Base-by-base conservation (phyloP, 2,113 vertebrate species). In the Mandrillus leucophaeus region DNA sequence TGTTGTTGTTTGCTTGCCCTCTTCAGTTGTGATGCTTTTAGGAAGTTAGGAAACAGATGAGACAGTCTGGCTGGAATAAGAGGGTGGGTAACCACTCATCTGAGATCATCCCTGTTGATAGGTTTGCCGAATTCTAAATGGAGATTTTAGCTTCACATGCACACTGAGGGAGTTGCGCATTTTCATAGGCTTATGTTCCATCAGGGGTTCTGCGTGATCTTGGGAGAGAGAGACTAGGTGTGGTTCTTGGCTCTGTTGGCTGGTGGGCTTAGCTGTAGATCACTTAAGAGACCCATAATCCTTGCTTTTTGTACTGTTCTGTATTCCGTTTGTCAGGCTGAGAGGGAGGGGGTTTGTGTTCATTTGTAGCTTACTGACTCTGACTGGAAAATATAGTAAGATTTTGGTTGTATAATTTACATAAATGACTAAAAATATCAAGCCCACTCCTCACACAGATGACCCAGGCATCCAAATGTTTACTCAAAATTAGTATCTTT, bases 71-170 rank as follows among this genome's bases (percentile, higher is more conserved):
- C 6, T 1, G 5, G 59, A 0, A 2, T 3, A 38, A 48, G 43
- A 83, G 22, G 52, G 3, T 1, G 25, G 66, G 61, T 57, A 1
- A 3, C 73, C 43, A 2, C 32, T 38, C 17, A 55, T 0, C 2
- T 0, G 61, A 13, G 0, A 12, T 11, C 0, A 1, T 48, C 61
- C 12, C 59, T 66, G 14, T 25, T 18, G 30, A 57, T 3, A 17
- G 10, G 2, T 52, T 66, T 80, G 22, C 59, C 93, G 35, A 48
- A 48, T 55, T 64, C 18, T 10, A 25, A 40, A 9, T 9, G 12
- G 57, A 50, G 48, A 23, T 35, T 20, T 75, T 1, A 6, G 32
- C 30, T 7, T 40, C 27, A 10, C 1, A 0, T 13, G 35, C 9
- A 12, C 8, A 0, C 35, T 3, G 12, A 6, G 76, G 52, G 61